Percentiles rank a stretch among this genome's conserved stretches.
phyloP scores from a whole-genome alignment of 2,888 invertebrate species.

The Chromoteleia sp. region DNA sequence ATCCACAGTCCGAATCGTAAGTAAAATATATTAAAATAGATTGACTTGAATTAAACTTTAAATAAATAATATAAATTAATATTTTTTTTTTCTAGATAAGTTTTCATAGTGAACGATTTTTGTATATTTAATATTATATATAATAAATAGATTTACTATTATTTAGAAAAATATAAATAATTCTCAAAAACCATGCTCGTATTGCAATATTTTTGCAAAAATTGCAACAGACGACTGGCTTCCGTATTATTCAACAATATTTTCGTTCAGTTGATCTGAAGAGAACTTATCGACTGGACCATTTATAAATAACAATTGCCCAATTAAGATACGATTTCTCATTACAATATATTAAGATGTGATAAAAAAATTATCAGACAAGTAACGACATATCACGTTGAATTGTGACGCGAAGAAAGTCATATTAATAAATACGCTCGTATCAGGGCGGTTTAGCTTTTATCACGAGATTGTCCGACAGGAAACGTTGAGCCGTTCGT shows the following conservation, averaged over 20 bases:
- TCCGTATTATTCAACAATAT: no score
- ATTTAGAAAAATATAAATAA: no score
- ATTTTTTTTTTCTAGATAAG: no score
- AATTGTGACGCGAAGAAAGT: slow-evolving; percentile 58
- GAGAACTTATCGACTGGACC: neutral
- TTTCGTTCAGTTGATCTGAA: neutral
- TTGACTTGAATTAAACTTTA: no score
- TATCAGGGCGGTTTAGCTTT: slow-evolving; percentile 65
- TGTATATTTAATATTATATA: no score
- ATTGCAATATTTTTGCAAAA: no score
- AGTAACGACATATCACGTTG: slow-evolving; percentile 30
- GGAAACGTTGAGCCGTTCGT: slow-evolving; percentile 54
- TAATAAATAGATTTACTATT: no score
- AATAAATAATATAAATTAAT: no score
- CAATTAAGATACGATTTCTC: slow-evolving; percentile 16
- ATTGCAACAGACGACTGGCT: no score
- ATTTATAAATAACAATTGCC: slow-evolving; percentile 24
- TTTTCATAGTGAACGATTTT: no score
- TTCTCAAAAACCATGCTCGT: no score
- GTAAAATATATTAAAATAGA: slow-evolving; percentile 29
- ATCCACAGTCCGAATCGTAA: slow-evolving; percentile 35
- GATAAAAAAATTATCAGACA: slow-evolving; percentile 38
- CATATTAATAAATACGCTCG: slow-evolving; percentile 55
- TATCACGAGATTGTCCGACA: slow-evolving; percentile 53
- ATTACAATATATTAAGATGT: slow-evolving; percentile 6